phyloP scores from a whole-genome alignment of 1,140 invertebrate genomes.

The Portunus trituberculatus region DNA sequence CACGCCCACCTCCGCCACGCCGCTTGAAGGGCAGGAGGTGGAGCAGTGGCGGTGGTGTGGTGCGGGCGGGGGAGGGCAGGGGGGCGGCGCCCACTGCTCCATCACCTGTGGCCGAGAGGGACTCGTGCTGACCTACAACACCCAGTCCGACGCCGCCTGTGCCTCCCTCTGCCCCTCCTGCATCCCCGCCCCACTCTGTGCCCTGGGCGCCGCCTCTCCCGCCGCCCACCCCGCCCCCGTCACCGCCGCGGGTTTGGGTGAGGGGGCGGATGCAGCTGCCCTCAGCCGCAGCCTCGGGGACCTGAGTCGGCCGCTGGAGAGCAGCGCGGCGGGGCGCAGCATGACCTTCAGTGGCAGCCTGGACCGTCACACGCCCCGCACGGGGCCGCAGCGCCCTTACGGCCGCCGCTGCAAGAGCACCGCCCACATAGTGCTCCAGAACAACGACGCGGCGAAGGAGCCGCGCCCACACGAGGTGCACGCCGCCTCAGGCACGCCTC shows the following conservation, averaged over 20 bases:
- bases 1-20: slow-evolving; percentile 57
- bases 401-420: slow-evolving; percentile 84
- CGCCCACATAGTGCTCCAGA: slow-evolving; percentile 84
- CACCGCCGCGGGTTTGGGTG: neutral
- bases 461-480: slow-evolving; percentile 74
- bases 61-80: neutral
- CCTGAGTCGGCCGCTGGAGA: slow-evolving; percentile 8
- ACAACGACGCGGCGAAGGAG: slow-evolving; percentile 71
- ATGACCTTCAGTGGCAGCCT: slow-evolving; percentile 64
- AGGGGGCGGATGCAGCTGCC: neutral
- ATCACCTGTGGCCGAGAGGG: slow-evolving; percentile 65
- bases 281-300: slow-evolving; percentile 51
- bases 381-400: slow-evolving; percentile 79
- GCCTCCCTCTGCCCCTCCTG: neutral
- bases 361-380: slow-evolving; percentile 34
- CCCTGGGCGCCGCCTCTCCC: neutral
- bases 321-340: slow-evolving; percentile 55
- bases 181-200: neutral
- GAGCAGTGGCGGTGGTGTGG: slow-evolving; percentile 69
- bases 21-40: slow-evolving; percentile 14
- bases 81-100: slow-evolving; percentile 60
- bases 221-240: neutral
- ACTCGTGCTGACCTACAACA: slow-evolving; percentile 68
- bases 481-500: neutral
- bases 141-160: neutral